phyloP scores from a whole-genome alignment of 2,797 vertebrate species.

The Mormyrops attenuatus region DNA sequence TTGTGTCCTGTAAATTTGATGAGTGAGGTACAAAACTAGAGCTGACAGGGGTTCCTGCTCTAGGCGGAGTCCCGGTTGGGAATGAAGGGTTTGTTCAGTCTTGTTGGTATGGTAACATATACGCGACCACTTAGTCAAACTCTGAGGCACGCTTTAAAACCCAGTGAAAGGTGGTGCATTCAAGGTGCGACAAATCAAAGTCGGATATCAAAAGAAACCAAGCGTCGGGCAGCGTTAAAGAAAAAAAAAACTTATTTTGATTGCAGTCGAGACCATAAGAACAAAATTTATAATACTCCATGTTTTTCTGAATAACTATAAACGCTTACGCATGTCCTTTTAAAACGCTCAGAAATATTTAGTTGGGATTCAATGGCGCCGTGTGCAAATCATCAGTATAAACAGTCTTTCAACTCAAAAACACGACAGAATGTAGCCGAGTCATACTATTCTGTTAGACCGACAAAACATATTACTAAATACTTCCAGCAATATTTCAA shows the following conservation, averaged over 20 bases:
- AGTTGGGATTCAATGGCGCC: not conserved
- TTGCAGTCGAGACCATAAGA: not conserved
- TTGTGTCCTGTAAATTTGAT: not conserved
- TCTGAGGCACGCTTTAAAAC: not conserved
- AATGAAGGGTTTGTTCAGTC: not conserved
- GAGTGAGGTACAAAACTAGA: not conserved
- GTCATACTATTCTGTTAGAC: not conserved
- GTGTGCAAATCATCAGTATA: not conserved
- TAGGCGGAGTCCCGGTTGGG: no score
- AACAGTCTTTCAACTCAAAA: not conserved
- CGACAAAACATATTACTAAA: not conserved
- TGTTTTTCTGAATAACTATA: not conserved
- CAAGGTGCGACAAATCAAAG: not conserved
- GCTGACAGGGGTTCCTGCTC: not conserved
- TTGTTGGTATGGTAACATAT: not conserved
- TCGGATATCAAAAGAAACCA: not conserved
- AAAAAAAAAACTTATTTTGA: not conserved
- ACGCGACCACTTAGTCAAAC: conserved; percentile 53
- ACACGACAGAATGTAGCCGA: not conserved
- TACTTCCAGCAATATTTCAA: not conserved
- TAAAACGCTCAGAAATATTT: not conserved
- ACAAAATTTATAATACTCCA: not conserved
- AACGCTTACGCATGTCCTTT: not conserved
- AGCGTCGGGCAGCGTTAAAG: not conserved
- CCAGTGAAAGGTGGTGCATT: not conserved